phyloP scores from a whole-genome alignment of 1,140 invertebrate genomes.

The Musca vetustissima region DNA sequence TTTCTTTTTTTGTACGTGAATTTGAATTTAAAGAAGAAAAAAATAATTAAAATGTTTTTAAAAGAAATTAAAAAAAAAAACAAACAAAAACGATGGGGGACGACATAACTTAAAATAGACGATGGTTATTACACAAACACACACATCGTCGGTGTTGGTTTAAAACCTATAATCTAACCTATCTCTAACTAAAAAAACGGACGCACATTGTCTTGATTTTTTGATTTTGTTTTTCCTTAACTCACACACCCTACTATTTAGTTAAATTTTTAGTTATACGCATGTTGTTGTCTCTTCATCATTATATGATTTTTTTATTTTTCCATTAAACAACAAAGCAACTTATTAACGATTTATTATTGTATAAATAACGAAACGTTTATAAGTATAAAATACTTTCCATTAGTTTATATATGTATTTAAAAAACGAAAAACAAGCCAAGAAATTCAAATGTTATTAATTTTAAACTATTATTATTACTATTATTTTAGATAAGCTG shows the following conservation, averaged over 20 bases:
- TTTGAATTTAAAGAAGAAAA: conserved; percentile 3
- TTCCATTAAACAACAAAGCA: not conserved
- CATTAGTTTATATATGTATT: conserved; percentile 18
- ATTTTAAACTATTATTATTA: no score
- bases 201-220: conserved; percentile 9
- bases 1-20: not conserved
- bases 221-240: not conserved
- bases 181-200: no score
- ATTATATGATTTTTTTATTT: not conserved
- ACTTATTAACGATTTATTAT: not conserved
- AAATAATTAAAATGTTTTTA: conserved; percentile 7
- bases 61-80: not conserved
- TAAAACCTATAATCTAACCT: not conserved
- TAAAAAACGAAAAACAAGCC: not conserved
- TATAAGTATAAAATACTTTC: conserved; percentile 19
- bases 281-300: conserved; percentile 8
- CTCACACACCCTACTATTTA: not conserved
- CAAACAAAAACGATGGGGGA: not conserved
- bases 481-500: not conserved
- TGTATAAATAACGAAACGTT: not conserved
- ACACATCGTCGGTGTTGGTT: conserved; percentile 14
- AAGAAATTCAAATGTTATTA: no score
- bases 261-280: conserved; percentile 6
- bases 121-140: not conserved
- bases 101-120: no score